Evolutionary conservation across 2,113 vertebrate species (phyloP).

Genomic region (Egretta garzetta): DNA sequence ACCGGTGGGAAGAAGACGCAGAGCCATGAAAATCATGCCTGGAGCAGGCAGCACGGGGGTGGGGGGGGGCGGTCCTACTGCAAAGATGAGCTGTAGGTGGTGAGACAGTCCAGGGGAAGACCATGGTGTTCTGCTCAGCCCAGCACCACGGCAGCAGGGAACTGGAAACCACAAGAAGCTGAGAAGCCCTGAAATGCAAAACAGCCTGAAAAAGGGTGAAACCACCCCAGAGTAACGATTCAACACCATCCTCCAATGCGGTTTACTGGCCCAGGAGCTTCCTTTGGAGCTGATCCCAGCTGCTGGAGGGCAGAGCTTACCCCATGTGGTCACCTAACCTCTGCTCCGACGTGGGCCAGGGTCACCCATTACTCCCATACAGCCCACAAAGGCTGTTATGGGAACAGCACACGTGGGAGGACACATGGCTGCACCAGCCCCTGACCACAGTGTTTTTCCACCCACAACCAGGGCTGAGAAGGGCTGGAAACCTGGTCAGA

Average conservation of each 20-base stretch:
- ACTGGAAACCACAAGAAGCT: neutral
- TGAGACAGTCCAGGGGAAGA: neutral
- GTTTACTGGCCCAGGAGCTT: neutral
- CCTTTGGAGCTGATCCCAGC: neutral
- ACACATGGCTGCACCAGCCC: neutral
- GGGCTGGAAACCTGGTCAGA: neutral
- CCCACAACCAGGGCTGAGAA: neutral
- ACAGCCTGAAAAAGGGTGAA: neutral
- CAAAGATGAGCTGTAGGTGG: neutral
- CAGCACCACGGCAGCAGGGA: neutral
- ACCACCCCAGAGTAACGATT: neutral
- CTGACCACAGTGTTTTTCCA: neutral
- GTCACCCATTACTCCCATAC: accelerated
- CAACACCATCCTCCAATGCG: neutral
- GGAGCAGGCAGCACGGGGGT: neutral
- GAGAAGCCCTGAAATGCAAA: neutral
- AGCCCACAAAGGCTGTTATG: neutral
- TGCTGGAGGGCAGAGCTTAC: neutral
- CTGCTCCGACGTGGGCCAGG: neutral
- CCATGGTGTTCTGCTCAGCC: neutral
- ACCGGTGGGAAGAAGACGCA: neutral
- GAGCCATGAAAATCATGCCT: neutral
- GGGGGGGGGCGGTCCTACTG: neutral
- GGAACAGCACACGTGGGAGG: neutral
- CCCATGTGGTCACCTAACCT: neutral